Evolutionary conservation across 2,113 vertebrate genomes (phyloP), one percentile per base, ranked within the genome.

Genomic region (Ptychochromis oligacanthus): DNA sequence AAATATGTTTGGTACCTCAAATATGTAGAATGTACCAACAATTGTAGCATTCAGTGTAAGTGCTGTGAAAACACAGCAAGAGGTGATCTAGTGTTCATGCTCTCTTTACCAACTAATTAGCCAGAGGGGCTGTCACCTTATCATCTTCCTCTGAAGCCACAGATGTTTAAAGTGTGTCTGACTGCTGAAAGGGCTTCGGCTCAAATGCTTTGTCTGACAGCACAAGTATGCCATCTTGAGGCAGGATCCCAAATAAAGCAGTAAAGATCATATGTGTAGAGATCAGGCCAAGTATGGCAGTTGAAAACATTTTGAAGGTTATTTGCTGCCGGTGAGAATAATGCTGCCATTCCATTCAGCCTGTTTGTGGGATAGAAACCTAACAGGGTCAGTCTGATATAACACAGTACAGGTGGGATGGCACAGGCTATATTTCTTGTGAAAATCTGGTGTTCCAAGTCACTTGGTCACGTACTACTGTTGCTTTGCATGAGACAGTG

Each of bases 71-170:
- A 49, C 46, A 17, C n/a, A 64, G 20, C 34, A 38, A 7, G 17
- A 11, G 13, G 43, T 52, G 67, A 31, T 46, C 46, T 72, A 34
- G 17, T 79, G 80, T 83, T 74, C 72, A 74, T 12, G 70, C 72
- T 82, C 79, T 34, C 24, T 36, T 80, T 43, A 75, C 55, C 34
- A 46, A 4, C 28, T 49, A 36, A 60, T 46, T 31, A 40, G 67
- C 72, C 36, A 70, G 58, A 56, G 43, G 6, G 49, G 14, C 31
- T 18, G 20, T 55, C 52, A 18, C 2, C 28, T n/a, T 12, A 57
- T 52, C 43, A 17, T 26, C 20, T 82, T 43, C 36, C 22, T 22
- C 46, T 67, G 46, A 67, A 76, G 58, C 57, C 40, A 59, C 40
- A 49, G 24, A 43, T 70, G 6, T 56, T 60, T 26, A 18, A 49